Evolutionary conservation across 1,140 invertebrate species (phyloP), one percentile per base, ranked within the genome.

Genomic region (Platorchestia sp.): DNA sequence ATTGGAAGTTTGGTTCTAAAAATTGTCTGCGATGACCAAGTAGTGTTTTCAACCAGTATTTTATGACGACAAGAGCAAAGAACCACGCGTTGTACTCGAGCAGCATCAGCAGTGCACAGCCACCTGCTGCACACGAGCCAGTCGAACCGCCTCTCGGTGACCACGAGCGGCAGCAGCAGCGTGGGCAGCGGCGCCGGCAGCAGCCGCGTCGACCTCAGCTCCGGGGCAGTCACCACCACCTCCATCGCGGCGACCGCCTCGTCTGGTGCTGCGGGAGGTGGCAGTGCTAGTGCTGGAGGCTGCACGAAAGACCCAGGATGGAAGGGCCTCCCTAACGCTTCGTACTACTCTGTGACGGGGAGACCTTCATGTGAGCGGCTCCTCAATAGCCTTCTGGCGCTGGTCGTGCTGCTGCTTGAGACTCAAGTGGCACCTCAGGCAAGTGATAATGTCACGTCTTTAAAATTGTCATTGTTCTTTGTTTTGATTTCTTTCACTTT

Each of bases 51-150:
- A 36, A 75, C n/a, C n/a, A n/a, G 3, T 75, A 36, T 75, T 75
- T 36, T 19, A 75, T 36, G 47, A 51, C 19, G 47, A 51, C 19
- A 7, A 51, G 6, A 51, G 47, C 6, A 51, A 36, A 10, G 36
- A 75, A 75, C 27, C 36, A 19, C 7, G 1, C 59, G 1, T 75
- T 75, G 59, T 22, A 75, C 27, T 42, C 41, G 41, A 16, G 45
- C 91, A 93, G 91, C 91, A 41, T 93, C 91, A 7, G 91, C 44
- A 44, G 91, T 93, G 91, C 91, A 93, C 91, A 10, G 45, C 40
- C 91, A 93, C 45, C 45, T 93, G 91, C 91, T 93, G 45, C 91
- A 93, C 91, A 44, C 45, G 43, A 93, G 91, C 45, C 91, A 93
- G 91, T 45, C 43, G 7, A 93, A 44, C 91, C 91, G 91, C 40